Evolutionary conservation across 2,797 vertebrate genomes (phyloP), one percentile per base, ranked within the genome.

Genomic region (Antennarius maculatus): DNA sequence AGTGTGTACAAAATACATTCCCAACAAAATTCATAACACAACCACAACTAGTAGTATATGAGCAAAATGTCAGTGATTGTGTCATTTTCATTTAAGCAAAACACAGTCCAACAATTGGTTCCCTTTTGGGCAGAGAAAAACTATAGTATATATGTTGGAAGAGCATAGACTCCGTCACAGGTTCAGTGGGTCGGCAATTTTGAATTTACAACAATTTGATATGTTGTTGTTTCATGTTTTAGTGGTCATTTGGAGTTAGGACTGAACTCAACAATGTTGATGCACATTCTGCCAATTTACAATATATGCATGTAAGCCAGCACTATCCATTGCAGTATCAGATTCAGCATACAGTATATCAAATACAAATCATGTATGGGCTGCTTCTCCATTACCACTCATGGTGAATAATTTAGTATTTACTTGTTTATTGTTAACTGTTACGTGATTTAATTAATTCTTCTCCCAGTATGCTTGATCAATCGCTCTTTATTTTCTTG

Each of bases 331-430:
- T 12, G 68, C 23, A 23, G 23, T 23, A 23, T 34, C 31, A 34
- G 31, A 8, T 34, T 34, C 31, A 23, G 23, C 23, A 23, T 23
- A 23, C 23, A 23, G 23, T 23, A 23, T 23, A 23, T 23, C 23
- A 34, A 34, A 34, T 8, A 34, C 31, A 34, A 34, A 34, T 34
- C 31, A 34, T 34, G 31, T 2, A 34, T 34, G 31, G 31, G 31
- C 31, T 34, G 31, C 31, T 34, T 5, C 31, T 34, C 5, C 31
- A 34, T 34, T 34, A 34, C 7, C 31, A 2, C 31, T 34, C 31
- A 34, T 34, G 31, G 57, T 54, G 37, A n/a, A 47, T 64, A 29
- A 66, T 76, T 74, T 58, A 58, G n/a, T 61, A 7, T 64, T 49
- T 37, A 65, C 46, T 34, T 68, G 1, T 57, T 64, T 48, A 55